Percentiles rank a stretch among this genome's conserved stretches.
phyloP scores from a whole-genome alignment of 1,140 invertebrate genomes.

The Philotrypesis tridentata region DNA sequence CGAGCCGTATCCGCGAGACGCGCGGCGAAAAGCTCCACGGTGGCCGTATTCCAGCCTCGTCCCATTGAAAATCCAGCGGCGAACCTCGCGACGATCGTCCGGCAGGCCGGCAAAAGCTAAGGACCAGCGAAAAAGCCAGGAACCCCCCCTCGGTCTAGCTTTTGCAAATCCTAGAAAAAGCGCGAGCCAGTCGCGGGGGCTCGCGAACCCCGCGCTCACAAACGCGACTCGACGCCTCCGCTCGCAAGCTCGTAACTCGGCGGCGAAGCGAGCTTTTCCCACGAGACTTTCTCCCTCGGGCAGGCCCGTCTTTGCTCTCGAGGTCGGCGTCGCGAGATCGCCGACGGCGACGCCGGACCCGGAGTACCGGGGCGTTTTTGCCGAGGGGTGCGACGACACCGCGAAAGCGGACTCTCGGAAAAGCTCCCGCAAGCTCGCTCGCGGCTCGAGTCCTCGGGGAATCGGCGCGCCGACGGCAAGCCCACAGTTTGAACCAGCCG shows the following conservation, averaged over 20 bases:
- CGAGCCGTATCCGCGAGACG: too few species aligned
- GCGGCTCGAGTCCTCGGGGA: background rate
- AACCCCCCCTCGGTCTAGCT: conserved; percentile 2
- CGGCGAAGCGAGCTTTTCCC: background rate
- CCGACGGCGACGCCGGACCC: too few species aligned
- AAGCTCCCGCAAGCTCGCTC: background rate
- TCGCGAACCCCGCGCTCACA: conserved; percentile 49
- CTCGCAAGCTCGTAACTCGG: background rate
- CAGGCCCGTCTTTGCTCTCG: conserved; percentile 2
- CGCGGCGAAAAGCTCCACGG: background rate
- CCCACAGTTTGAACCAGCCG: conserved; percentile 16
- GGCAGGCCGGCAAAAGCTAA: background rate
- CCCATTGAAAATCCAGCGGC: background rate
- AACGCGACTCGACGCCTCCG: conserved; percentile 66
- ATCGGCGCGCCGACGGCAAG: too few species aligned
- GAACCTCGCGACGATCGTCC: too few species aligned
- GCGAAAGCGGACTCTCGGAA: conserved; percentile 21
- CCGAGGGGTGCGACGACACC: conserved; percentile 15
- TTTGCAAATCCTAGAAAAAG: conserved; percentile 41
- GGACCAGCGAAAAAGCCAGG: background rate
- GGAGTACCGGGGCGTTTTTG: background rate
- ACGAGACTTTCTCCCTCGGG: too few species aligned
- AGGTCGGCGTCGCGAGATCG: background rate
- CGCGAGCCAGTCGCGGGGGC: conserved; percentile 14
- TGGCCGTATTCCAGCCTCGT: background rate